Conservation (phyloP, 1,140 invertebrate species). For the Drosophila hydei region DNA sequence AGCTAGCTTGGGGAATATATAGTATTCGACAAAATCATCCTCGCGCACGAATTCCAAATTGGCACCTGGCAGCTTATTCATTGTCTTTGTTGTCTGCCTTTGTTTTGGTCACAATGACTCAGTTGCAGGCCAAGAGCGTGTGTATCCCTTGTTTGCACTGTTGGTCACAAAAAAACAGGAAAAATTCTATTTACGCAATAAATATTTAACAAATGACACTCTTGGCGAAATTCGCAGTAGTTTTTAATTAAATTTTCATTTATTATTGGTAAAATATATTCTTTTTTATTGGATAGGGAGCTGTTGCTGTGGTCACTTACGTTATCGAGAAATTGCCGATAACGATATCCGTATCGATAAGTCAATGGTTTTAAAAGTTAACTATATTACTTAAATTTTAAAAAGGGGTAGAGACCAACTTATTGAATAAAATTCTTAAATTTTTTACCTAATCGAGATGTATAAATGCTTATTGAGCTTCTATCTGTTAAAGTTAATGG, state of each 20-base stretch:
- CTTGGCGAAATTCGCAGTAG: neutral
- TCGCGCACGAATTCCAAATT: conserved; percentile 85
- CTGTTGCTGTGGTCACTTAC: conserved; percentile 34
- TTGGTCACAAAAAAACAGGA: neutral
- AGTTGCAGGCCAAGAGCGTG: conserved; percentile 16
- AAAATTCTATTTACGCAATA: neutral
- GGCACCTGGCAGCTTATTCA: conserved; percentile 59
- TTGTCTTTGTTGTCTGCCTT: conserved; percentile 49
- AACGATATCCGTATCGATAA: conserved; percentile 6
- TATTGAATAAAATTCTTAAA: conserved; percentile 22
- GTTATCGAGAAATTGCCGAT: conserved; percentile 19
- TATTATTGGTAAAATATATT: conserved; percentile 27
- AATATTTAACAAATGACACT: neutral
- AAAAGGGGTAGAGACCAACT: conserved; percentile 32
- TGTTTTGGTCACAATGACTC: conserved; percentile 43
- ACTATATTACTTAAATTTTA: conserved; percentile 9
- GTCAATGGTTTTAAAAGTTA: neutral
- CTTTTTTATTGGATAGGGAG: conserved; percentile 19
- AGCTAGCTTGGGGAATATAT: conserved; percentile 86
- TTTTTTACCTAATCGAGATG: conserved; percentile 9
- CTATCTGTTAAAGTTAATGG: conserved; percentile 3
- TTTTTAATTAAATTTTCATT: conserved; percentile 38
- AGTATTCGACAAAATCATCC: conserved; percentile 90
- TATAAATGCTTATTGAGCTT: conserved; percentile 67
- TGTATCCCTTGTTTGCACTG: conserved; percentile 25